A percentile compares a stretch with the other conserved stretches of the same genome.
phyloP scores from a whole-genome alignment of 2,797 vertebrate genomes.

The Calcarius lapponicus region DNA sequence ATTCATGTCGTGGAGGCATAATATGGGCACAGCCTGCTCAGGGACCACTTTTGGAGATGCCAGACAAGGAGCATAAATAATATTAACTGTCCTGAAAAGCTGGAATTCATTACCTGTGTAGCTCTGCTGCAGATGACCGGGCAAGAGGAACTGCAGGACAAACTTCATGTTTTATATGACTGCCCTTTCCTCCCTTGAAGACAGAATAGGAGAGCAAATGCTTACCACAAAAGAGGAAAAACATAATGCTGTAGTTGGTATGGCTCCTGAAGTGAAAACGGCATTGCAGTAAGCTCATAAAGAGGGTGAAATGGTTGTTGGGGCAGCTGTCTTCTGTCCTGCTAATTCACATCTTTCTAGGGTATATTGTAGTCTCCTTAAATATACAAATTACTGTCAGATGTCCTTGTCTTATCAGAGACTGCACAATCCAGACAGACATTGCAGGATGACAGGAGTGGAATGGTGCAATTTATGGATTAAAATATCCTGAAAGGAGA shows the following conservation, averaged over 20 bases:
- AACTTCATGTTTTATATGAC: not conserved
- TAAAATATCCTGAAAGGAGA: slow-evolving; percentile 18
- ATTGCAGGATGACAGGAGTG: slow-evolving; percentile 27
- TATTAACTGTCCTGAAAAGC: not conserved
- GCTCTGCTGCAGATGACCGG: not conserved
- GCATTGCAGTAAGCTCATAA: not conserved
- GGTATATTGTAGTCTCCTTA: not conserved
- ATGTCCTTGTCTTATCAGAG: not conserved
- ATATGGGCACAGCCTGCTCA: not conserved
- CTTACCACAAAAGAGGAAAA: not conserved
- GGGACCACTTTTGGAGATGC: not conserved
- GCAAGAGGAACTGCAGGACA: not conserved
- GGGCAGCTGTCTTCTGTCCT: not conserved
- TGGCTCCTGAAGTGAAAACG: not conserved
- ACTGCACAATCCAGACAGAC: not conserved
- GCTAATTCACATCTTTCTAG: not conserved
- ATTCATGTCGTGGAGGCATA: not conserved
- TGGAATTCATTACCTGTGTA: not conserved
- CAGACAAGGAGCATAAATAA: not conserved
- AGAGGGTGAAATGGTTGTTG: not conserved
- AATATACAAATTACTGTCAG: not conserved
- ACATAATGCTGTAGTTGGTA: not conserved
- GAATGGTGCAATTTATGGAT: not conserved
- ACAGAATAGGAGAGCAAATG: not conserved
- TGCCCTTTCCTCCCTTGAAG: not conserved